Evolutionary conservation across 2,113 vertebrate genomes (phyloP), one percentile per base, ranked within the genome.

Genomic region (Erinaceus europaeus): DNA sequence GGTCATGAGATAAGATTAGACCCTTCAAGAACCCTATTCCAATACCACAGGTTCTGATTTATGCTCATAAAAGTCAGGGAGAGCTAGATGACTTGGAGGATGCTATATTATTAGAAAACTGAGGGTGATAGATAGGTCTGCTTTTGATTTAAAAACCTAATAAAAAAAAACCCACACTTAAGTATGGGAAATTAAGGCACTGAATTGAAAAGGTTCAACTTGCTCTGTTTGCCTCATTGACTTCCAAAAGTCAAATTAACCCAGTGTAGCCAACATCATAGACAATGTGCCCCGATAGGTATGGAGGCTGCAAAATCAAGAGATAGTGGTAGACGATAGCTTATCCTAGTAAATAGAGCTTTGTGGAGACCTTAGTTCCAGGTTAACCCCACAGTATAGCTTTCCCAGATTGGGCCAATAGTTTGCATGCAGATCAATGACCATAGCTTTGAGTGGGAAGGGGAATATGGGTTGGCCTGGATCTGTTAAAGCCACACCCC

Each of bases 1-100:
- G 55, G 94, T 92, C 86, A 90, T 59, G 92, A 97, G 95, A 96
- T 95, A 97, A 96, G 96, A 97, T 94, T 93, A 93, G 95, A 95
- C 75, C 78, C 74, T 93, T 94, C 68, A 87, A 32, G 85, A 91
- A 50, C 59, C 36, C 40, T 25, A 75, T 83, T 91, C 71, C 65
- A 88, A 86, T 80, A 92, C 86, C 85, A 86, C 64, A 80, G 79
- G 77, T 86, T 94, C 76, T 91, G 93, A 91, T 67, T 90, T 90
- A 93, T 92, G 52, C 67, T 74, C n/a, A 73, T 86, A 89, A 94
- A 94, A 93, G 11, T 90, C 82, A 81, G 62, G 40, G 46, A 84
- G 44, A 91, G 53, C 46, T 76, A 90, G 91, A 67, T 91, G 67
- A 75, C 6, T 93, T 65, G 14, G 80, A 74, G 79, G 67, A 88